Conservation (phyloP, 2,888 invertebrate species). For the Cotesia congregata region DNA sequence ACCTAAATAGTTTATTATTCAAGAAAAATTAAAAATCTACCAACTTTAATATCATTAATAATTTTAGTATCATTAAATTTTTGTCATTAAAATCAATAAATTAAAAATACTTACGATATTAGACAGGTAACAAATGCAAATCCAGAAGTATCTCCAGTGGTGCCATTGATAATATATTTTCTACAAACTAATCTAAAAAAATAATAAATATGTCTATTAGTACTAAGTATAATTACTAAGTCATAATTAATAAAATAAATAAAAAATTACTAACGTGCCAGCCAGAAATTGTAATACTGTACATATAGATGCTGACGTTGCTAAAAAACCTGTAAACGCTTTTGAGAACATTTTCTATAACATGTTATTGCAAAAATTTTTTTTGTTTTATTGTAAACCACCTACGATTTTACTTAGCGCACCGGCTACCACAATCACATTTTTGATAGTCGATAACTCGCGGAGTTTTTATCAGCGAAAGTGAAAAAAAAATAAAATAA, state of each 20-base stretch:
- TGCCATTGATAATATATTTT: slow-evolving; percentile 81
- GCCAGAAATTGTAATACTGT: slow-evolving; percentile 88
- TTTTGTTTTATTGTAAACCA: no score
- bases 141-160: slow-evolving; percentile 83
- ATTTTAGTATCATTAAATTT: background rate
- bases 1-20: no score
- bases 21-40: no score
- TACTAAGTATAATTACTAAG: slow-evolving; percentile 9
- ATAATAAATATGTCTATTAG: slow-evolving; percentile 42
- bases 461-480: background rate
- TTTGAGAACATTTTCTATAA: slow-evolving; percentile 63
- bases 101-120: slow-evolving; percentile 76
- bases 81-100: slow-evolving; percentile 32
- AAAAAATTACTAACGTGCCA: slow-evolving; percentile 80
- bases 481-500: background rate
- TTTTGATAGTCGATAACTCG: no score
- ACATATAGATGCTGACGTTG: slow-evolving; percentile 79
- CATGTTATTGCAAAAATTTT: background rate
- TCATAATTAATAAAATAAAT: slow-evolving; percentile 4
- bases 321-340: slow-evolving; percentile 70
- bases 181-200: slow-evolving; percentile 82
- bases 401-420: no score
- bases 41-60: no score
- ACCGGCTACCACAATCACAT: no score
- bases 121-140: slow-evolving; percentile 85